A percentile compares a stretch with the other conserved stretches of the same genome.
phyloP scores from a whole-genome alignment of 2,888 invertebrate genomes.

The Phytoseiulus persimilis region DNA sequence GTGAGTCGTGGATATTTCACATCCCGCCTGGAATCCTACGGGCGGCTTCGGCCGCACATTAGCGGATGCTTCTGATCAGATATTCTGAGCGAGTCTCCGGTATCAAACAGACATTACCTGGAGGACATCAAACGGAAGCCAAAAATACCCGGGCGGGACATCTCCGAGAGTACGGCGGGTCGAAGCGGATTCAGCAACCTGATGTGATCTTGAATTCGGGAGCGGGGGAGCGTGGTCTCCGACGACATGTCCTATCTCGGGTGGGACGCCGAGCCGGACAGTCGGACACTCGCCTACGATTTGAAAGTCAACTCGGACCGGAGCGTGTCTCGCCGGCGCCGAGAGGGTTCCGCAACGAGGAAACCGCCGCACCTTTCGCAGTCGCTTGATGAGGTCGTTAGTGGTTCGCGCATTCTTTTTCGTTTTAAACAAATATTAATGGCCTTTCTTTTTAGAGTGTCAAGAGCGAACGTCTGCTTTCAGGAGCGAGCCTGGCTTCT shows the following conservation, averaged over 20 bases:
- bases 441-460: slow-evolving; percentile 18
- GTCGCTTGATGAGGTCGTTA: slow-evolving; percentile 36
- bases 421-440: slow-evolving; percentile 38
- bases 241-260: not conserved
- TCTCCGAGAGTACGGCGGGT: not conserved
- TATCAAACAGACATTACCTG: slow-evolving; percentile 5
- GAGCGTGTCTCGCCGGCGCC: not conserved
- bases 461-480: not conserved
- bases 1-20: not conserved
- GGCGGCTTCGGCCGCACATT: not conserved
- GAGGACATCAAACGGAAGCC: not conserved
- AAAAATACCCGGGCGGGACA: not conserved
- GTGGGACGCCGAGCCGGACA: not conserved
- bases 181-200: not conserved
- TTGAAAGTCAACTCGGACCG: not conserved
- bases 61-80: not conserved
- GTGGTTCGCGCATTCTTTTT: slow-evolving; percentile 14
- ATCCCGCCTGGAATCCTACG: not conserved
- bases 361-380: slow-evolving; percentile 25
- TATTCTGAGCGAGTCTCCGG: not conserved
- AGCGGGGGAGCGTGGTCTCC: not conserved
- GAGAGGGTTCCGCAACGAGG: not conserved
- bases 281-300: not conserved
- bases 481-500: slow-evolving; percentile 21
- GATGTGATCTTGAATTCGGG: not conserved